Evolutionary conservation across 1,140 invertebrate species (phyloP).

Genomic region (Apis cerana): DNA sequence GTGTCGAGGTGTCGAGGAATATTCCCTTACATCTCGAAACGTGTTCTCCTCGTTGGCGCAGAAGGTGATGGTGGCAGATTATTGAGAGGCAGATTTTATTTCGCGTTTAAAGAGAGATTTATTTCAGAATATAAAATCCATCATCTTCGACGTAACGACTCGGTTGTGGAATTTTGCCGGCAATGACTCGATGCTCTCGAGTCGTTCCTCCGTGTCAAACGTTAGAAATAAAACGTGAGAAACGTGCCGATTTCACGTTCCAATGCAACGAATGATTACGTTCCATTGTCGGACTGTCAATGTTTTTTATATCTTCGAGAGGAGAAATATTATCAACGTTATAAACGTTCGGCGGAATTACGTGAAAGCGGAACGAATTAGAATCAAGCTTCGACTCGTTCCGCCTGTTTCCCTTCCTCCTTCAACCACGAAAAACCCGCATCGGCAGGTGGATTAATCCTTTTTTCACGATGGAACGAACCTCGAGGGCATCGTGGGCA

Average conservation of each 20-base stretch:
- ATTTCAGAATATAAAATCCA: neutral
- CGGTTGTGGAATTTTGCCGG: neutral
- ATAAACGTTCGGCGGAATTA: neutral
- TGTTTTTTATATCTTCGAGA: constrained; percentile 10
- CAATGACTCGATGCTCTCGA: constrained; percentile 21
- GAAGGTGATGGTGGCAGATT: neutral
- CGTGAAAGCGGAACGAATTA: constrained; percentile 58
- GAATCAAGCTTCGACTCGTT: constrained; percentile 1
- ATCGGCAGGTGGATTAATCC: constrained; percentile 12
- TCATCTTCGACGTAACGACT: neutral
- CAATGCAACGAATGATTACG: neutral
- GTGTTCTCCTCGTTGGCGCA: neutral
- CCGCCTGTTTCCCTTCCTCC: constrained; percentile 8
- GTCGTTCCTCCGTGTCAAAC: too few species aligned
- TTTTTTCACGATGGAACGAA: neutral
- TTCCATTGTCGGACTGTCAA: neutral
- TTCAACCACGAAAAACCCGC: constrained; percentile 8
- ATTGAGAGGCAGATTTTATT: too few species aligned
- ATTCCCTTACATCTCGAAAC: neutral
- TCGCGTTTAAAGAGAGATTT: too few species aligned
- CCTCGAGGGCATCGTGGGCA: constrained; percentile 46
- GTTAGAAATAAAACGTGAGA: neutral
- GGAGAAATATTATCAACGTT: constrained; percentile 1
- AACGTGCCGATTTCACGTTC: constrained; percentile 5
- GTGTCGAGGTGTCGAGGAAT: neutral